Conservation (phyloP, 2,797 vertebrate species). For the Nasua narica region DNA sequence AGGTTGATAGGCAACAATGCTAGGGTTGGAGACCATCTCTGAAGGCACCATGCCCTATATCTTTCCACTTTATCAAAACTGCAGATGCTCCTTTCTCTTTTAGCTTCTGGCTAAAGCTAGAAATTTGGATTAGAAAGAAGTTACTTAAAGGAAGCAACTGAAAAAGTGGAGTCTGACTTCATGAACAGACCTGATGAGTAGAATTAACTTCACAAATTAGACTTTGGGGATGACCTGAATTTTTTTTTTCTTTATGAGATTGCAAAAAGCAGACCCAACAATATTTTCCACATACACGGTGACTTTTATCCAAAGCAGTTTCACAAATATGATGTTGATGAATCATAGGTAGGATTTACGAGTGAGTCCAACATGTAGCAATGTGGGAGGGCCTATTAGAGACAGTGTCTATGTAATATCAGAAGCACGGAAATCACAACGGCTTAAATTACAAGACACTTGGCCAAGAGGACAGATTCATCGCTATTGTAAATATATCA, state of each 20-base stretch:
- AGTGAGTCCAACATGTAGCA: conserved; percentile 37
- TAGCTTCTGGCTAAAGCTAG: not conserved
- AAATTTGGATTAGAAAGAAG: not conserved
- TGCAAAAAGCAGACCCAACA: not conserved
- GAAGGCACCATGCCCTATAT: not conserved
- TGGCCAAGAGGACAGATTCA: not conserved
- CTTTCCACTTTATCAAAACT: not conserved
- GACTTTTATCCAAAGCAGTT: conserved; percentile 52
- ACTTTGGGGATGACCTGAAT: not conserved
- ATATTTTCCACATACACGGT: conserved; percentile 35
- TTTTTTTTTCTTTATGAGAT: not conserved
- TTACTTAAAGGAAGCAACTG: not conserved
- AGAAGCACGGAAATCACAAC: conserved; percentile 4
- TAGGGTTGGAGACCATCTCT: not conserved
- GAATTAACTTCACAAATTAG: not conserved
- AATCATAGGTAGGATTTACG: conserved; percentile 64
- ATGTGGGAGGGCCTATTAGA: conserved; percentile 54
- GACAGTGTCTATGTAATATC: conserved; percentile 16
- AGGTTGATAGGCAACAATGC: not conserved
- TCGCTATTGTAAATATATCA: not conserved
- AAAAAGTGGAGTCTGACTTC: not conserved
- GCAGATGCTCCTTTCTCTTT: not conserved
- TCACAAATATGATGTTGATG: conserved; percentile 41
- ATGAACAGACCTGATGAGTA: not conserved
- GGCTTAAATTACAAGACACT: conserved; percentile 44